Base-by-base conservation (phyloP, 2,113 vertebrate genomes). In the Anser cygnoides region DNA sequence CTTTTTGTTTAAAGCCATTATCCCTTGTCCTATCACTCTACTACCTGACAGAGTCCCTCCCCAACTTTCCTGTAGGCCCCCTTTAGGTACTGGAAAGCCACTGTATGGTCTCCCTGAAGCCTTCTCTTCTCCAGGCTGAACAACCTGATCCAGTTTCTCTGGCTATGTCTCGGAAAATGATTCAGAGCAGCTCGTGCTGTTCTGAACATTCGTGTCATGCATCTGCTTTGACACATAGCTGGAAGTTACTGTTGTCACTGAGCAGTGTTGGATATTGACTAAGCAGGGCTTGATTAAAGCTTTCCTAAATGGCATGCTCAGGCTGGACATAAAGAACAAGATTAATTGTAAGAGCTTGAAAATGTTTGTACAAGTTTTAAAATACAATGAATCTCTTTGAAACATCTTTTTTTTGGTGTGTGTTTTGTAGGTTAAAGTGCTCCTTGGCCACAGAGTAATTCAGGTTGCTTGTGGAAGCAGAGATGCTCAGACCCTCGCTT, bases 401-500 rank as follows among this genome's bases (percentile, higher is more conserved):
- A 75, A 55, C 1, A 2, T 71, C 6, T 21, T 52, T 50, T 49
- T 50, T 58, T 49, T 21, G 22, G 11, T 29, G 37, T 84, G 14
- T 67, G 1, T 82, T 70, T 80, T 92, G 23, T 75, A 99, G 99
- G 99, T 99, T 49, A 99, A 99, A 96, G 99, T 99, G 76, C 98
- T 99, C 39, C 97, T 99, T 89, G 99, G 99, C 22, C 99, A 99
- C 85, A 96, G 99, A 79, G 99, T 99, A 12, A 98, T 99, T 97
- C 99, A 99, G 95, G 99, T 99, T 87, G 99, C 99, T 5, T 99
- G 99, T 97, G 99, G 99, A 41, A 99, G 99, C 92, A 98, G 99
- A 89, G 99, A 99, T 39, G 99, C 99, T 33, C 99, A 99, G 93
- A 99, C 99, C 29, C 97, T 99, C 41, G 99, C 99, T 52, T 98